Evolutionary conservation across 2,113 vertebrate genomes (phyloP).

Genomic region (Corvus hawaiiensis): DNA sequence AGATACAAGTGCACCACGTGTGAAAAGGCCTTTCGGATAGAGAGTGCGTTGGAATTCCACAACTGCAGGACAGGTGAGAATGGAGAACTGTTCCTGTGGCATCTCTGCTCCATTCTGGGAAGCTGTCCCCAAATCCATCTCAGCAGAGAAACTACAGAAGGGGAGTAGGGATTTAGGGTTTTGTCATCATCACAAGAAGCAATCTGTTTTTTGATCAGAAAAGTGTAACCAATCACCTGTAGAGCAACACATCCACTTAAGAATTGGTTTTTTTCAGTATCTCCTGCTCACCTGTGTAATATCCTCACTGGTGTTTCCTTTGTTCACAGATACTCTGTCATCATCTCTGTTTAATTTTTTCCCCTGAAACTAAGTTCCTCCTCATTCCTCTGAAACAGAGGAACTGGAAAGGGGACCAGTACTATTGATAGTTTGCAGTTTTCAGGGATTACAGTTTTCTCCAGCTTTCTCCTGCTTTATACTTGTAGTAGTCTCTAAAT

Average conservation of each 20-base stretch:
- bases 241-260: not conserved
- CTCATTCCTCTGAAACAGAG: not conserved
- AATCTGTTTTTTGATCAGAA: not conserved
- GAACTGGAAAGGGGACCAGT: not conserved
- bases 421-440: not conserved
- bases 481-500: not conserved
- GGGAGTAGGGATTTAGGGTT: not conserved
- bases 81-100: not conserved
- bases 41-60: slow-evolving; percentile 94
- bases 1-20: slow-evolving; percentile 88
- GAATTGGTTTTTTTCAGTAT: not conserved
- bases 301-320: not conserved
- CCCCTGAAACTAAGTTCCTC: not conserved
- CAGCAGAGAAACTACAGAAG: not conserved
- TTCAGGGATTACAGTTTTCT: not conserved
- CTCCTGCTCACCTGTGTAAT: not conserved
- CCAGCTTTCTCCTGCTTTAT: not conserved
- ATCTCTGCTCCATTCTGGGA: not conserved
- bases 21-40: slow-evolving; percentile 93
- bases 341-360: not conserved
- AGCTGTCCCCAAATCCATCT: not conserved
- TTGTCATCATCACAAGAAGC: not conserved
- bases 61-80: slow-evolving; percentile 94
- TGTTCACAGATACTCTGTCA: not conserved
- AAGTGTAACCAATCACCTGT: not conserved